Conservation (phyloP, 2,888 invertebrate species). For the Philaethria dido region DNA sequence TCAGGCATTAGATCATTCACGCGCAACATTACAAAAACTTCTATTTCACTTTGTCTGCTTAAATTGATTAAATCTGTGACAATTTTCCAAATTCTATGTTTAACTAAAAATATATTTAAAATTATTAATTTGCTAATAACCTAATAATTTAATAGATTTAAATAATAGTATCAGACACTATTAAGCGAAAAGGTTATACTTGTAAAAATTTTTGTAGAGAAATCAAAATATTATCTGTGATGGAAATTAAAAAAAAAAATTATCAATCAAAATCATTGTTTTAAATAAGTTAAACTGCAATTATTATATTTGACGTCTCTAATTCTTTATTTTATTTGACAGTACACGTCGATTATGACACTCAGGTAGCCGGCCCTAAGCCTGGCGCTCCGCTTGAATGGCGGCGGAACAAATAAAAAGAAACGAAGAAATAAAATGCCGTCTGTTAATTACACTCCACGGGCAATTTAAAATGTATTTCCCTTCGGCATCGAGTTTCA, state of each 20-base stretch:
- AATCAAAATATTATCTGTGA: not conserved
- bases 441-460: conserved; percentile 53
- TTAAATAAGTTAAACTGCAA: not conserved
- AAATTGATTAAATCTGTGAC: conserved; percentile 2
- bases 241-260: not conserved
- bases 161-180: not conserved
- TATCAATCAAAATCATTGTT: not conserved
- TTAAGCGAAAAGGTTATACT: no score
- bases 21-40: conserved; percentile 23
- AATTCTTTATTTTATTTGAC: conserved; percentile 29
- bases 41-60: conserved; percentile 15
- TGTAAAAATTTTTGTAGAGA: not conserved
- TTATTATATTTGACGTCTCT: not conserved
- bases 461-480: conserved; percentile 41
- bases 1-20: conserved; percentile 17
- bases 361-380: conserved; percentile 39
- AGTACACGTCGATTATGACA: conserved; percentile 38
- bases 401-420: conserved; percentile 51
- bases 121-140: no score
- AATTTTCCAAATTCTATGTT: not conserved
- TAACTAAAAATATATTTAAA: not conserved
- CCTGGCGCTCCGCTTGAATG: conserved; percentile 58
- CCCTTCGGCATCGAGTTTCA: conserved; percentile 31
- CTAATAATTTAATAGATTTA: not conserved
- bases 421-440: conserved; percentile 54